These are phyloP conservation scores for Eremobia ochroleuca DNA, from an alignment of 2,888 invertebrate species.

Conservation along the genomic window DNA sequence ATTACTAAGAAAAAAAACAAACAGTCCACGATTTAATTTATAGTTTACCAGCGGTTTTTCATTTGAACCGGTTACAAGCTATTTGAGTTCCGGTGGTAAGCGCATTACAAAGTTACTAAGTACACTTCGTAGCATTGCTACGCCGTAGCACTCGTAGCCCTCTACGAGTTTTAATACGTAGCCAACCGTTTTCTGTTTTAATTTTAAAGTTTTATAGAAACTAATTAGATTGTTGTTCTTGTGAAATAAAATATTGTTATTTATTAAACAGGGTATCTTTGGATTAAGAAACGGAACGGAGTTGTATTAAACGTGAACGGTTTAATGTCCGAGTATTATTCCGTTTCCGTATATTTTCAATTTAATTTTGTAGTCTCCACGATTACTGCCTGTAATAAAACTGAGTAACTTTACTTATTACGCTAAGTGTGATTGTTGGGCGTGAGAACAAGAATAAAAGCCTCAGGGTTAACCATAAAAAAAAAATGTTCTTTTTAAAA, in stretches of 20 bases:
- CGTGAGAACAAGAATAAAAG: neutral
- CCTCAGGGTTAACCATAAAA: neutral
- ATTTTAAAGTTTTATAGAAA: constrained; percentile 72
- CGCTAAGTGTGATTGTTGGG: constrained; percentile 27
- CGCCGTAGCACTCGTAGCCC: constrained; percentile 66
- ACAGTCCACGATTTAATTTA: constrained; percentile 65
- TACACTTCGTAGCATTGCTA: constrained; percentile 72
- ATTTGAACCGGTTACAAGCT: constrained; percentile 71
- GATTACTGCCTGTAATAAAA: constrained; percentile 31
- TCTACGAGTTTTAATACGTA: constrained; percentile 70
- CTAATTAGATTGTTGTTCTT: constrained; percentile 72
- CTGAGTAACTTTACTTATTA: constrained; percentile 14
- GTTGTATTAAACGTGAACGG: constrained; percentile 21
- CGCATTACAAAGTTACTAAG: constrained; percentile 73
- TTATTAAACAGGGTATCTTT: constrained; percentile 51
- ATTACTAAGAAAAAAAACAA: constrained; percentile 34
- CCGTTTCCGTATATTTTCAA: constrained; percentile 25
- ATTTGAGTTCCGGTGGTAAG: constrained; percentile 72
- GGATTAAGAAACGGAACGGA: constrained; percentile 30
- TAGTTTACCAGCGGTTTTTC: constrained; percentile 70
- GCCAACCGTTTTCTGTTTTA: constrained; percentile 70
- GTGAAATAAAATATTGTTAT: constrained; percentile 59
- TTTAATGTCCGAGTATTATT: constrained; percentile 11
- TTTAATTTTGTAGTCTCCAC: constrained; percentile 28
- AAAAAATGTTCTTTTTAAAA: neutral